Percentiles rank a stretch among this genome's conserved stretches.
These are phyloP conservation scores for Aplidium turbinatum DNA, from an alignment of 23 tunicate genomes.

Conservation along the genomic window DNA sequence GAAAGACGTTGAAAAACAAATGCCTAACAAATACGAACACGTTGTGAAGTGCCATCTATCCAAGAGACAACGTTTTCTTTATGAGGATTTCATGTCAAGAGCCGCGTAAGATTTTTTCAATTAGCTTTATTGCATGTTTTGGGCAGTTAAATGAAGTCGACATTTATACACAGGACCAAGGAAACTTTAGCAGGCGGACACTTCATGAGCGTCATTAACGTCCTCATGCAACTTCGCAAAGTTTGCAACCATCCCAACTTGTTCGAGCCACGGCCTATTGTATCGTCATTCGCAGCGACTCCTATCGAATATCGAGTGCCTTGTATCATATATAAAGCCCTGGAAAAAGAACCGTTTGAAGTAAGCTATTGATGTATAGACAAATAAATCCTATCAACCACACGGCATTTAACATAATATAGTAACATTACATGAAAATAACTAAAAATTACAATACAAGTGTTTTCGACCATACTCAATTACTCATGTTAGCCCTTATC, in stretches of 20 bases:
- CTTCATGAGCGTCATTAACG: conserved; percentile 91
- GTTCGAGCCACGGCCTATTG: conserved; percentile 93
- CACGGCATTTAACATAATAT: no score
- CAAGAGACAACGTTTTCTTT: conserved; percentile 84
- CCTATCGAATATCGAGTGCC: conserved; percentile 37
- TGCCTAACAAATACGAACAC: conserved; percentile 99
- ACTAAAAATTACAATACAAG: no score
- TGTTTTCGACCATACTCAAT: no score
- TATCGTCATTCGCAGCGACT: conserved; percentile 59
- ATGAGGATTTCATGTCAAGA: conserved; percentile 93
- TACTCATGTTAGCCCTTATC: no score
- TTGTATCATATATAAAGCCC: conserved; percentile 43
- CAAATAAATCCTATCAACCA: no score
- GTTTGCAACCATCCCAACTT: conserved; percentile 99
- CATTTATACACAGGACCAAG: conserved; percentile 56
- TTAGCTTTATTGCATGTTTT: not conserved
- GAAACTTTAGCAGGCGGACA: conserved; percentile 84
- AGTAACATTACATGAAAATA: no score
- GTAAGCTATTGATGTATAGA: no score
- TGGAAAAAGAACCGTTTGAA: conserved; percentile 71
- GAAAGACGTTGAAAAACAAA: conserved; percentile 95
- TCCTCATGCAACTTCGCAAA: conserved; percentile 94
- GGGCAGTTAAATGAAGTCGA: not conserved
- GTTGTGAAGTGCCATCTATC: conserved; percentile 91
- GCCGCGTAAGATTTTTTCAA: conserved; percentile 53